A percentile compares a stretch with the other conserved stretches of the same genome.
Conservation (phyloP, 2,888 invertebrate species). For the Polydrusus cervinus region DNA sequence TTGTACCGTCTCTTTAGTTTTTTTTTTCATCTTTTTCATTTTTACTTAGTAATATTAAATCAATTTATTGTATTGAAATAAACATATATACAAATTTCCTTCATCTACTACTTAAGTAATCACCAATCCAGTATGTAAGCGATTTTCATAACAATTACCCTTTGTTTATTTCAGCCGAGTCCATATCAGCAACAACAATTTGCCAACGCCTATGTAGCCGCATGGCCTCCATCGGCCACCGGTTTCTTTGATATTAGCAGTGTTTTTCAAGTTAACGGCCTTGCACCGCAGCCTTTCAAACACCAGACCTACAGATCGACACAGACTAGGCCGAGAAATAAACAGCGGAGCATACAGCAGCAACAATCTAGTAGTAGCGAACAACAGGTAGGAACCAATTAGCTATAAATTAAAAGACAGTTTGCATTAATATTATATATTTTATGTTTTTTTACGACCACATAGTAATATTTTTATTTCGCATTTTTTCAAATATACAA, state of each 20-base stretch:
- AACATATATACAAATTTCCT: no score
- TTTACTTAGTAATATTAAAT: no score
- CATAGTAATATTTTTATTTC: no score
- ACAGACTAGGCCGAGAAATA: constrained; percentile 65
- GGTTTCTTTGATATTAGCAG: constrained; percentile 80
- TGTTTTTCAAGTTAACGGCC: constrained; percentile 83
- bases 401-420: no score
- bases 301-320: constrained; percentile 67
- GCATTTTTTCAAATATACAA: no score
- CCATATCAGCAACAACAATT: constrained; percentile 74
- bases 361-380: constrained; percentile 58
- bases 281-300: constrained; percentile 80
- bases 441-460: no score
- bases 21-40: no score
- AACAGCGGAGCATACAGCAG: constrained; percentile 60
- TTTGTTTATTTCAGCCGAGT: constrained; percentile 55
- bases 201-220: constrained; percentile 77
- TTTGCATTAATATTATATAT: no score
- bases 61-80: no score
- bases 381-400: constrained; percentile 37
- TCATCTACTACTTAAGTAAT: no score
- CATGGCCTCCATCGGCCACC: constrained; percentile 72
- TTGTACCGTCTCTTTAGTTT: no score
- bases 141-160: not conserved
- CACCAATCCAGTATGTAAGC: no score